phyloP scores from a whole-genome alignment of 2,797 vertebrate genomes.

The Danionella dracula region DNA sequence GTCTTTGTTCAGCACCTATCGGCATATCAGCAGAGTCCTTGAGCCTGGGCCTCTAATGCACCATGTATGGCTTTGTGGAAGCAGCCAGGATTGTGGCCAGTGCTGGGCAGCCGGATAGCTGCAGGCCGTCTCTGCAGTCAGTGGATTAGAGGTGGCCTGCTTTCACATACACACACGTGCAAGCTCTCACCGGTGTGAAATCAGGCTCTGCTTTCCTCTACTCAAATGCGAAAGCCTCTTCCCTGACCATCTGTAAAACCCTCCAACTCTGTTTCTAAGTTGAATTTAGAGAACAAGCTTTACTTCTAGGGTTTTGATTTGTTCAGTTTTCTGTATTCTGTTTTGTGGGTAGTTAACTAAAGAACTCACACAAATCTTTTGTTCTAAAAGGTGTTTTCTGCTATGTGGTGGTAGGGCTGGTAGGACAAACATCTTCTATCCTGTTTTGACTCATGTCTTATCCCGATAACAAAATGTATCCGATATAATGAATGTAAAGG shows the following conservation, averaged over 20 bases:
- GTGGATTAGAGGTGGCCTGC: conserved; percentile 73
- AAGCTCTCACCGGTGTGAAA: conserved; percentile 69
- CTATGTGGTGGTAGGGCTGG: too few relatives aligned
- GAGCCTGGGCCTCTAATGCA: conserved; percentile 70
- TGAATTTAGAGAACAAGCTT: conserved; percentile 70
- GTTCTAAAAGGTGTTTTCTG: too few relatives aligned
- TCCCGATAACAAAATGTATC: too few relatives aligned
- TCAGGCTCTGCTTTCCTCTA: conserved; percentile 59
- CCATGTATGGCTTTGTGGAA: conserved; percentile 70
- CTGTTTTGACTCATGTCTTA: too few relatives aligned
- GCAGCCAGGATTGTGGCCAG: conserved; percentile 49
- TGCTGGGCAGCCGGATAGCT: conserved; percentile 64
- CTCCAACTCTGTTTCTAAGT: conserved; percentile 78
- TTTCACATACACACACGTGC: conserved; percentile 60
- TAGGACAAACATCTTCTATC: too few relatives aligned
- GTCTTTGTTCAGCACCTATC: conserved; percentile 59
- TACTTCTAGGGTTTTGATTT: conserved; percentile 55
- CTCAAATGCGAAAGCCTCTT: conserved; percentile 71
- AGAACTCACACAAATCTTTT: too few relatives aligned
- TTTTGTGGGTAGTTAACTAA: too few relatives aligned
- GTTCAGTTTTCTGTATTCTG: too few relatives aligned
- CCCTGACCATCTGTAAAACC: conserved; percentile 78
- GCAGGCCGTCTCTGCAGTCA: conserved; percentile 71
- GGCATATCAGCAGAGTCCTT: conserved; percentile 71
- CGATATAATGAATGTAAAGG: too few relatives aligned